phyloP scores from a whole-genome alignment of 2,113 vertebrate genomes.

The Tragelaphus scriptus region DNA sequence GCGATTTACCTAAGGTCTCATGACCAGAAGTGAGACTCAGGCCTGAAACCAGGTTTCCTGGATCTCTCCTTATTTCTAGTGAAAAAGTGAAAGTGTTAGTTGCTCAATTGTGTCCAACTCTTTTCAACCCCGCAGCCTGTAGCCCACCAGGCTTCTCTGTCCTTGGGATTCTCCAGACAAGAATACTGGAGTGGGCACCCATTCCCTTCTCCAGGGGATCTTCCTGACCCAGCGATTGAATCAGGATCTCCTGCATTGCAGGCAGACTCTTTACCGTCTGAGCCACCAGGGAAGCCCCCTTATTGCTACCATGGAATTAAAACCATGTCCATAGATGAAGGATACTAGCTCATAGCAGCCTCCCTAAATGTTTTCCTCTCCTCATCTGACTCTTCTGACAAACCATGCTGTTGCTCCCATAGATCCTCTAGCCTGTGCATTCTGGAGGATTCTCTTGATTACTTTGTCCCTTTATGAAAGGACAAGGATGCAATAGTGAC shows the following conservation, averaged over 20 bases:
- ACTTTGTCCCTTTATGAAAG: not conserved
- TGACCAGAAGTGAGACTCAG: not conserved
- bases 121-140: not conserved
- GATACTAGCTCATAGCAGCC: not conserved
- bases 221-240: not conserved
- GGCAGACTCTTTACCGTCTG: not conserved
- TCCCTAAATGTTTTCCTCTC: not conserved
- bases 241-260: not conserved
- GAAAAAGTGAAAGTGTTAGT: not conserved
- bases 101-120: not conserved
- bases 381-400: not conserved
- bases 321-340: not conserved
- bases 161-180: not conserved
- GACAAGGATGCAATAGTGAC: not conserved
- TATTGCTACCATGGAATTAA: not conserved
- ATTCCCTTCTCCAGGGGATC: not conserved
- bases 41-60: not conserved
- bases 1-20: not conserved
- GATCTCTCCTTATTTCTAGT: not conserved
- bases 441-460: not conserved
- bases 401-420: not conserved
- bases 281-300: not conserved
- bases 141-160: not conserved
- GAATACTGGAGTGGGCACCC: not conserved
- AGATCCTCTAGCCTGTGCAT: not conserved